Evolutionary conservation across 1,140 invertebrate species (phyloP).

Genomic region (Lepidurus arcticus): DNA sequence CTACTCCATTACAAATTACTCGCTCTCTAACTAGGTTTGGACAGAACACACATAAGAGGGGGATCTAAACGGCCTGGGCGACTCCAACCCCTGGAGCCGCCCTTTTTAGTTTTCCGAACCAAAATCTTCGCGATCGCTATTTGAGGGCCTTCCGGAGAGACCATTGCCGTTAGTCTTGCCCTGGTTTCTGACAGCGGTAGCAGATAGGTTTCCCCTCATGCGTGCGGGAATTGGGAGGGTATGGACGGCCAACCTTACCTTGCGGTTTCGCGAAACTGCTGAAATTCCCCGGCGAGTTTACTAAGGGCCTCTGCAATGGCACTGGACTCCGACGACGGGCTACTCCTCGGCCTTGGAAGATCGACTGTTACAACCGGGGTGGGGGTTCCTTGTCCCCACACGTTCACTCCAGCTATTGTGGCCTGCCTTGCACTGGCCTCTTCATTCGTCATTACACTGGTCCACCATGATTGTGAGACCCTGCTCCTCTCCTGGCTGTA

Average conservation of each 20-base stretch:
- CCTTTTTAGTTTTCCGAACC: neutral
- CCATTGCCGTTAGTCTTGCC: neutral
- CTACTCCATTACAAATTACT: too few species aligned
- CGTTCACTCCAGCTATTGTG: too few species aligned
- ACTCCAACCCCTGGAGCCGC: neutral
- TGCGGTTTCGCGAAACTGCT: neutral
- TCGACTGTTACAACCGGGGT: neutral
- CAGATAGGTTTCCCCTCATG: neutral
- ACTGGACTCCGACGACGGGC: neutral
- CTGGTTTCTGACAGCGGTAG: neutral
- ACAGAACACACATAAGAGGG: too few species aligned
- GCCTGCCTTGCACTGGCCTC: too few species aligned
- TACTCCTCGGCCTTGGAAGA: neutral
- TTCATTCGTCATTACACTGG: too few species aligned
- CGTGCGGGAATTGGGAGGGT: neutral
- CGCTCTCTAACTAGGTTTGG: too few species aligned
- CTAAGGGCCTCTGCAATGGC: neutral
- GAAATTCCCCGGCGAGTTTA: neutral
- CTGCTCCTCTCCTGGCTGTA: too few species aligned
- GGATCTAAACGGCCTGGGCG: too few species aligned
- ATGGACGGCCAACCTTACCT: too few species aligned
- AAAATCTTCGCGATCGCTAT: too few species aligned
- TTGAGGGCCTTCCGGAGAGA: neutral
- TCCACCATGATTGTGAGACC: too few species aligned
- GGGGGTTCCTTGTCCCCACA: too few species aligned